Percentiles rank a stretch among this genome's conserved stretches.
These are phyloP conservation scores for Eulemur albifrons DNA, from an alignment of 2,797 vertebrate species.

Conservation along the genomic window DNA sequence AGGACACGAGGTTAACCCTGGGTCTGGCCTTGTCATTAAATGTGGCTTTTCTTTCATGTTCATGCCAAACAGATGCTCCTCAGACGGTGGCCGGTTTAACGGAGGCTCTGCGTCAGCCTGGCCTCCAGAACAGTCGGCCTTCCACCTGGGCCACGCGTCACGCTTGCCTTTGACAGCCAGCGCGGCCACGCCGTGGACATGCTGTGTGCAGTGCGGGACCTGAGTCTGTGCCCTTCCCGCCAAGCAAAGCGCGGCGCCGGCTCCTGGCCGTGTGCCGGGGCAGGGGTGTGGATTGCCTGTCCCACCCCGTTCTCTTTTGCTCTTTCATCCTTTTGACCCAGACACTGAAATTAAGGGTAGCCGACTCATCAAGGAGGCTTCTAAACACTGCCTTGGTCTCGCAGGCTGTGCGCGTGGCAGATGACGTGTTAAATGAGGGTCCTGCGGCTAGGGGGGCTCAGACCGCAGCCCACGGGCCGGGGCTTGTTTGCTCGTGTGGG, in stretches of 20 bases:
- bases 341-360: constrained; percentile 61
- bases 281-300: not conserved
- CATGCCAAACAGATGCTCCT: not conserved
- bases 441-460: not conserved
- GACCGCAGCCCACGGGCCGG: not conserved
- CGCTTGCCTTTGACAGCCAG: not conserved
- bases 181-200: not conserved
- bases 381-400: not conserved
- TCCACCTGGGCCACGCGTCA: rapidly evolving
- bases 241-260: not conserved
- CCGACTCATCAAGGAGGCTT: not conserved
- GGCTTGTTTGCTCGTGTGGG: not conserved
- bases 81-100: not conserved
- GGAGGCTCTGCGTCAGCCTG: not conserved
- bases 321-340: constrained; percentile 53
- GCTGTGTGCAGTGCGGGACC: not conserved
- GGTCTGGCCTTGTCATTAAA: not conserved
- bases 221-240: not conserved
- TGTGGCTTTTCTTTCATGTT: not conserved
- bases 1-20: not conserved
- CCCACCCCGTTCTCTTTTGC: not conserved
- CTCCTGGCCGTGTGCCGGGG: not conserved
- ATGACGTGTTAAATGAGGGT: not conserved
- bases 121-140: rapidly evolving
- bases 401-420: rapidly evolving